These are phyloP conservation scores for Thamnophis sirtalis DNA, from an alignment of 2,113 vertebrate species.

Conservation along the genomic window DNA sequence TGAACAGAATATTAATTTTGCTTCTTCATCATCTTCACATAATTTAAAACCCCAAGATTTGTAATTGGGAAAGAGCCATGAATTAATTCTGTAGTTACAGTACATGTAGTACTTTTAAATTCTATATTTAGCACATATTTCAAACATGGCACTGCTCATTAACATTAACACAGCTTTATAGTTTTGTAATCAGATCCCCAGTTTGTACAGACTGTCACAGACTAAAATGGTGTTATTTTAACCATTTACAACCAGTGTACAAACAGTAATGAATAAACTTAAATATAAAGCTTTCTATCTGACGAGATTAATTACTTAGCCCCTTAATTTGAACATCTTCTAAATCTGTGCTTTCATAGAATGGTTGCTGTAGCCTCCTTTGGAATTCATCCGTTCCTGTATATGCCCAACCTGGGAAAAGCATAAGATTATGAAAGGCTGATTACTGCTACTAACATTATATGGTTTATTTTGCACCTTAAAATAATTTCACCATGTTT, in stretches of 20 bases:
- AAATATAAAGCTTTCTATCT: neutral
- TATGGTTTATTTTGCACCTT: neutral
- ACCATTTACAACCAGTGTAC: neutral
- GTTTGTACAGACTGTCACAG: neutral
- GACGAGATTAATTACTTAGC: neutral
- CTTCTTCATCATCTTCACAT: neutral
- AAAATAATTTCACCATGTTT: neutral
- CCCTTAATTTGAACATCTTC: slow-evolving; percentile 52
- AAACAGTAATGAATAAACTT: neutral
- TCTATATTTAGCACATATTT: neutral
- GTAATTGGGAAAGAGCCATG: neutral
- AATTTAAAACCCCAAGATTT: neutral
- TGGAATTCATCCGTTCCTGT: slow-evolving; percentile 86
- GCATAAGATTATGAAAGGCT: neutral
- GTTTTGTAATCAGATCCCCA: neutral
- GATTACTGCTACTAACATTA: neutral
- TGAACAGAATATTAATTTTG: neutral
- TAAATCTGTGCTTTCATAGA: slow-evolving; percentile 73
- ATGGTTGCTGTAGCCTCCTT: slow-evolving; percentile 79
- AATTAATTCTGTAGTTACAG: neutral
- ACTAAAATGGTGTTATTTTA: neutral
- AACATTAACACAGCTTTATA: neutral
- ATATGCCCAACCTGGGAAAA: slow-evolving; percentile 72
- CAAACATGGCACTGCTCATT: neutral
- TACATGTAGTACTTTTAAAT: neutral